phyloP scores from a whole-genome alignment of 2,888 invertebrate genomes.

The Latrodectus elegans region DNA sequence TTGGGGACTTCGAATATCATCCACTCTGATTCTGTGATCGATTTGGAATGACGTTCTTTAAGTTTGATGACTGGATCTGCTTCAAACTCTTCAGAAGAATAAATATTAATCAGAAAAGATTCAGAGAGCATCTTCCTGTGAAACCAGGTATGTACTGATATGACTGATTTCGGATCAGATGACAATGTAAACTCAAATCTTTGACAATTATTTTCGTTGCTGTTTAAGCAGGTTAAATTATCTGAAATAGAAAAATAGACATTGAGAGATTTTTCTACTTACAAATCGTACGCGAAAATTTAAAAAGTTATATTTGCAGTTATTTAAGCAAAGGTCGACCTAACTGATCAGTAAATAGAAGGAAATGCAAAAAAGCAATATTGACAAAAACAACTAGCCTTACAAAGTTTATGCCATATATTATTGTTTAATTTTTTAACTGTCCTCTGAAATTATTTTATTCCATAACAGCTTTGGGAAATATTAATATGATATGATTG shows the following conservation, averaged over 20 bases:
- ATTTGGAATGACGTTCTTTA: slow-evolving; percentile 1
- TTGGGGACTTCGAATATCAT: slow-evolving; percentile 21
- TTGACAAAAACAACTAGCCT: not conserved
- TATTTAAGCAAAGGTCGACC: not conserved
- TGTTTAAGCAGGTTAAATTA: not conserved
- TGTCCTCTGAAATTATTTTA: too few species aligned
- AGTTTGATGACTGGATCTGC: slow-evolving; percentile 12
- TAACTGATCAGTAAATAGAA: not conserved
- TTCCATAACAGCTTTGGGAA: too few species aligned
- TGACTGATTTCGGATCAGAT: not conserved
- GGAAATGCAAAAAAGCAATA: not conserved
- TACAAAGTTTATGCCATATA: too few species aligned
- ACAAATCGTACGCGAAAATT: not conserved
- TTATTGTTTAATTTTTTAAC: too few species aligned
- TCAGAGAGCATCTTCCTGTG: not conserved
- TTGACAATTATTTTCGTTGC: slow-evolving; percentile 8
- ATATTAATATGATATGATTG: too few species aligned
- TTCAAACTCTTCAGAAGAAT: not conserved
- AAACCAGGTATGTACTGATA: slow-evolving; percentile 32
- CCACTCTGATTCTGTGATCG: not conserved
- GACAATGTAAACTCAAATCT: slow-evolving; percentile 22
- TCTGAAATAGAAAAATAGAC: not conserved
- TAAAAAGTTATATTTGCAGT: not conserved
- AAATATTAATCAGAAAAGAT: slow-evolving; percentile 3
- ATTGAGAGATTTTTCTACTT: not conserved